A percentile compares a stretch with the other conserved stretches of the same genome.
phyloP scores from a whole-genome alignment of 1,140 invertebrate genomes.

The Bilobella aurantiaca region DNA sequence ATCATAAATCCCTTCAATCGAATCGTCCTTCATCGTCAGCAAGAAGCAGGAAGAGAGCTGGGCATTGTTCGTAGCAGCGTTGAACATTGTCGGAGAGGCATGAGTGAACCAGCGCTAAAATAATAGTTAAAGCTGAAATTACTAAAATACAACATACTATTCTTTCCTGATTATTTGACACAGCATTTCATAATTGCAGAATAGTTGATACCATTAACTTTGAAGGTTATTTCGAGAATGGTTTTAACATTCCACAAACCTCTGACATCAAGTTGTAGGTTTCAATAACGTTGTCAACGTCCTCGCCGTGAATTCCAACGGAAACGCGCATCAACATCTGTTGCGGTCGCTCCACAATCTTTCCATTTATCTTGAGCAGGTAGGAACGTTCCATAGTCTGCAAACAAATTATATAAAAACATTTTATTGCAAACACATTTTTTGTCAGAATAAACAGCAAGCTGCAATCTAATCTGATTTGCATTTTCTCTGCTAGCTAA shows the following conservation, averaged over 20 bases:
- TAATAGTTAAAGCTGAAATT: background rate
- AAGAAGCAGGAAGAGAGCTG: constrained; percentile 89
- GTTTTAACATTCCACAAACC: background rate
- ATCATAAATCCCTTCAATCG: constrained; percentile 96
- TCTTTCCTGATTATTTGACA: too few species aligned
- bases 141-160: background rate
- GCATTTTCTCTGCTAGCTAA: too few species aligned
- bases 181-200: too few species aligned
- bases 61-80: constrained; percentile 79
- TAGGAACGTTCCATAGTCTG: constrained; percentile 90
- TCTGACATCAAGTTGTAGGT: constrained; percentile 95
- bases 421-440: too few species aligned
- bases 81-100: constrained; percentile 93
- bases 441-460: too few species aligned
- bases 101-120: constrained; percentile 82
- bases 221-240: too few species aligned
- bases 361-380: constrained; percentile 82
- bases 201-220: too few species aligned
- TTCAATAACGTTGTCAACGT: constrained; percentile 86
- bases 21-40: constrained; percentile 88
- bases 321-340: constrained; percentile 98
- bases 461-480: too few species aligned
- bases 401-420: too few species aligned
- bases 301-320: constrained; percentile 89
- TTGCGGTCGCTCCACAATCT: constrained; percentile 92